These are phyloP conservation scores for Synaphobranchus kaupii DNA, from an alignment of 2,797 vertebrate genomes.

Conservation along the genomic window DNA sequence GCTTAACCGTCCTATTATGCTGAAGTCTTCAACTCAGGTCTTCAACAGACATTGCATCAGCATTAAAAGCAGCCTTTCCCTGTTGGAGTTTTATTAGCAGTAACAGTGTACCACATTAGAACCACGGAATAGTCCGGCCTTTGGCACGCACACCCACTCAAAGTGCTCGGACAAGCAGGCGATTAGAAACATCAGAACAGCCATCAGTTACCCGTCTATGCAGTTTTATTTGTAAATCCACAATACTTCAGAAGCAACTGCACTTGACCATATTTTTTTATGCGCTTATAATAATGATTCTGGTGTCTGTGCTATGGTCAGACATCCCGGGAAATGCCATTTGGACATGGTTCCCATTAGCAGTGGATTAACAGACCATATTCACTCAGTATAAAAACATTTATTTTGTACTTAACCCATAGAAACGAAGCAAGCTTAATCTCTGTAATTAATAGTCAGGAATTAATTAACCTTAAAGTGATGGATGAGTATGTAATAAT, in stretches of 20 bases:
- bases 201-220: background rate
- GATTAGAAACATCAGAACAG: background rate
- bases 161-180: too few relatives aligned
- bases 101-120: background rate
- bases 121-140: background rate
- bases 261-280: background rate
- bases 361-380: background rate
- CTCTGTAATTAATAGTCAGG: background rate
- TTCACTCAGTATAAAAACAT: background rate
- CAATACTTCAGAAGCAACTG: background rate
- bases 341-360: background rate
- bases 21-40: background rate
- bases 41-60: background rate
- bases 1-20: too few relatives aligned
- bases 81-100: too few relatives aligned
- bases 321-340: background rate
- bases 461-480: slow-evolving; percentile 7
- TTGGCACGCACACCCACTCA: background rate
- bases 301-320: background rate
- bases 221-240: background rate
- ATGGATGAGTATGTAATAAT: background rate
- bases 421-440: background rate
- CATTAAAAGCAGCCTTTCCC: background rate
- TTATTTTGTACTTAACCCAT: background rate
- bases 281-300: background rate